A percentile compares a stretch with the other conserved stretches of the same genome.
These are phyloP conservation scores for Sebastiscus albofasciatus DNA, from an alignment of 2,797 vertebrate genomes.

Conservation along the genomic window DNA sequence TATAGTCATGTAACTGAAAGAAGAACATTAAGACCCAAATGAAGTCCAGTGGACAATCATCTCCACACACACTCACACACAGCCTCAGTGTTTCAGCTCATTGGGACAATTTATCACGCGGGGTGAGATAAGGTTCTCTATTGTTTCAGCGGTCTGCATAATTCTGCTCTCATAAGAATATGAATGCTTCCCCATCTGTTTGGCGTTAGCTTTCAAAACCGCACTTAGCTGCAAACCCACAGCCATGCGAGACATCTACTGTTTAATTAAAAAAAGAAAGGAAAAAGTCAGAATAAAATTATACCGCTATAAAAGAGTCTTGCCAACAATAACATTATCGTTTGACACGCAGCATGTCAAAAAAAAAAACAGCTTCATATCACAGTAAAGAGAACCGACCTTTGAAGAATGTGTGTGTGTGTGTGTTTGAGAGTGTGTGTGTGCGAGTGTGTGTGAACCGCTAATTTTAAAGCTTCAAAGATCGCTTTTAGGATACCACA, in stretches of 20 bases:
- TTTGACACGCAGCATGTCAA: slow-evolving; percentile 80
- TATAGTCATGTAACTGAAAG: slow-evolving; percentile 2
- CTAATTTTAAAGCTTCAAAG: slow-evolving; percentile 84
- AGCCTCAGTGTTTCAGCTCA: slow-evolving; percentile 32
- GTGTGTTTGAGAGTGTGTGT: slow-evolving; percentile 45
- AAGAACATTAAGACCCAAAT: slow-evolving; percentile 17
- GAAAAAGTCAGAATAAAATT: slow-evolving; percentile 74
- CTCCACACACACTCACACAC: neutral
- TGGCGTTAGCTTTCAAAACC: slow-evolving; percentile 76
- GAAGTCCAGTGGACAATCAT: slow-evolving; percentile 24
- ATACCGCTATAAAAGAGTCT: slow-evolving; percentile 74
- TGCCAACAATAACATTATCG: slow-evolving; percentile 84
- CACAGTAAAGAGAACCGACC: slow-evolving; percentile 77
- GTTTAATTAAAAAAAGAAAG: slow-evolving; percentile 78
- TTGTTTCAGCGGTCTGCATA: slow-evolving; percentile 64
- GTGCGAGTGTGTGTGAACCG: slow-evolving; percentile 63
- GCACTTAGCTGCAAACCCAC: slow-evolving; percentile 77
- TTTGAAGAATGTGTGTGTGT: slow-evolving; percentile 73
- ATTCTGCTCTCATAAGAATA: slow-evolving; percentile 67
- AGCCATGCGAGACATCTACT: slow-evolving; percentile 75
- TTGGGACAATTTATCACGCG: slow-evolving; percentile 53
- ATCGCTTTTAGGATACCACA: slow-evolving; percentile 81
- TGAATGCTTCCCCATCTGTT: slow-evolving; percentile 80
- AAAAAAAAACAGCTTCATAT: slow-evolving; percentile 71
- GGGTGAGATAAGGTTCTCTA: slow-evolving; percentile 51